phyloP scores from a whole-genome alignment of 2,888 invertebrate species.

The Odontocolon sp. region DNA sequence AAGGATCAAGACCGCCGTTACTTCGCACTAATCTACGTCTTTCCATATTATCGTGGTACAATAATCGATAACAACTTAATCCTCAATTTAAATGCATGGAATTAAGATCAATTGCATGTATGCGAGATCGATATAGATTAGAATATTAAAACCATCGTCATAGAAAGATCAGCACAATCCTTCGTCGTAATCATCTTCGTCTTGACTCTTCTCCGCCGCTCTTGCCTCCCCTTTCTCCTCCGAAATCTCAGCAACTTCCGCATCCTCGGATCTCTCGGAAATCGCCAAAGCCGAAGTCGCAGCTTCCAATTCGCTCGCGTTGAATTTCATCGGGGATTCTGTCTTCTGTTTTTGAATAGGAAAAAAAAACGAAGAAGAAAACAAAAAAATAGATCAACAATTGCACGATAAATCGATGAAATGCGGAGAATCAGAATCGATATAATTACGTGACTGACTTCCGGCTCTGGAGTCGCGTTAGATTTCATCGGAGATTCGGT shows the following conservation, averaged over 20 bases:
- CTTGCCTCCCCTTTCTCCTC: slow-evolving; percentile 13
- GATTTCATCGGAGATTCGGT: too few relatives aligned
- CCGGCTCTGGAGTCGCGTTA: too few relatives aligned
- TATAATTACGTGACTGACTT: too few relatives aligned
- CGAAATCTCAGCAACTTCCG: background rate
- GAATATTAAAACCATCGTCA: background rate
- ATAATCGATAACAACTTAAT: slow-evolving; percentile 3
- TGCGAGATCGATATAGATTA: slow-evolving; percentile 21
- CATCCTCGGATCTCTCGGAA: too few relatives aligned
- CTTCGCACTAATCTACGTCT: slow-evolving; percentile 10
- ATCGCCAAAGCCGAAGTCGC: too few relatives aligned
- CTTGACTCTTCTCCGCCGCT: slow-evolving; percentile 16
- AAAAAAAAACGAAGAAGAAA: background rate
- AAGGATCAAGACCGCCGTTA: background rate
- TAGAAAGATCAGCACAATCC: slow-evolving; percentile 56
- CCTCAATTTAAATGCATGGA: slow-evolving; percentile 44
- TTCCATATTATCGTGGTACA: background rate
- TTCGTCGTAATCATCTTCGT: slow-evolving; percentile 56
- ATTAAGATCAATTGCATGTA: slow-evolving; percentile 19
- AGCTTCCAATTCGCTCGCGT: too few relatives aligned
- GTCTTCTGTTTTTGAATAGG: slow-evolving; percentile 36
- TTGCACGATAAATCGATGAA: too few relatives aligned
- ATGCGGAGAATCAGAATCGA: too few relatives aligned
- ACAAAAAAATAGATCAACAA: slow-evolving; percentile 1
- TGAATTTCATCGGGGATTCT: too few relatives aligned